These are phyloP conservation scores for Pipistrellus kuhlii DNA, from an alignment of 2,797 vertebrate species.

Conservation along the genomic window DNA sequence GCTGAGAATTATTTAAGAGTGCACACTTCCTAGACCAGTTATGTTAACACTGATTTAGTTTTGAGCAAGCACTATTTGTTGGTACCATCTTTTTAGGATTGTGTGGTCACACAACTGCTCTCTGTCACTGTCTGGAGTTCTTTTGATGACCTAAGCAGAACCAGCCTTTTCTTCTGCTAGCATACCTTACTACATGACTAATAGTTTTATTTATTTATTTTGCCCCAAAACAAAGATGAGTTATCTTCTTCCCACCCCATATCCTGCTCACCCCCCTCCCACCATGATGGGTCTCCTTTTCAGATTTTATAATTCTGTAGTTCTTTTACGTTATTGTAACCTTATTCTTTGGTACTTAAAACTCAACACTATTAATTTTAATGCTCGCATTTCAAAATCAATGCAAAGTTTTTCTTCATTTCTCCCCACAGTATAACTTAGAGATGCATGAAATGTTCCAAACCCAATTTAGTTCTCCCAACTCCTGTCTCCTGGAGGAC, in stretches of 20 bases:
- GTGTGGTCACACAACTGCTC: not conserved
- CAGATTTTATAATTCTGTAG: not conserved
- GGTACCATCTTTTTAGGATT: not conserved
- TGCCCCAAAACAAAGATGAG: not conserved
- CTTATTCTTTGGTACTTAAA: not conserved
- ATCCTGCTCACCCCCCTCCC: rapidly evolving
- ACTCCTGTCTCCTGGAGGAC: not conserved
- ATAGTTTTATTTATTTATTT: not conserved
- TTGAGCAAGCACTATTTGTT: not conserved
- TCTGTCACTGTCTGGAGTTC: not conserved
- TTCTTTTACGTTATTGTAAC: not conserved
- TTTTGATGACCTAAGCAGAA: not conserved
- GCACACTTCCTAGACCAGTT: not conserved
- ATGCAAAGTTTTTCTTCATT: not conserved
- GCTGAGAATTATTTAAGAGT: not conserved
- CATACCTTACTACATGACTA: not conserved
- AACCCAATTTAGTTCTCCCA: not conserved
- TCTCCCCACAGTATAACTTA: not conserved
- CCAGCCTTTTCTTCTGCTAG: not conserved
- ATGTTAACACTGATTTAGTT: not conserved
- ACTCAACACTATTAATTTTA: not conserved
- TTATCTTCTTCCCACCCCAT: not conserved
- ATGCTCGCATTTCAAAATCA: not conserved
- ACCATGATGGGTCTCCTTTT: not conserved
- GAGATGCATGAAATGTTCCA: not conserved